Evolutionary conservation across 2,888 invertebrate species (phyloP).

Genomic region (Ichneumoninae sp.): DNA sequence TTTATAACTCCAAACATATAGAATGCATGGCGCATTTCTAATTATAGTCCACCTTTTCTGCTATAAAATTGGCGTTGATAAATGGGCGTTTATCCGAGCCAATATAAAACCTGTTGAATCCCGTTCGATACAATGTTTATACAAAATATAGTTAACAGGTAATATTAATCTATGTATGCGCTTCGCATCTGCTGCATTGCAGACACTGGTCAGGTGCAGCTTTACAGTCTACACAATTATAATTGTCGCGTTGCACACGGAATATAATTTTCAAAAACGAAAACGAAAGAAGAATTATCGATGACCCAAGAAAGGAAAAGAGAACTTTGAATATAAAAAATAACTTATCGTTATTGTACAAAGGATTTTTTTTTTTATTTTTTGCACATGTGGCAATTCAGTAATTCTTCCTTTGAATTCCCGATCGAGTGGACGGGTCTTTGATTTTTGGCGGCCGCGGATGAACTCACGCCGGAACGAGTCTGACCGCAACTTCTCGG

Average conservation of each 20-base stretch:
- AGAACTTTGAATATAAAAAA: too few species aligned
- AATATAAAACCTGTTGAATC: slow-evolving; percentile 74
- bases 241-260: neutral
- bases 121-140: slow-evolving; percentile 74
- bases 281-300: too few species aligned
- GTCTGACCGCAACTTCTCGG: slow-evolving; percentile 74
- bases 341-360: too few species aligned
- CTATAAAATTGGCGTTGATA: slow-evolving; percentile 46
- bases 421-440: slow-evolving; percentile 50
- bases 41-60: neutral
- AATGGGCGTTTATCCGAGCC: slow-evolving; percentile 64
- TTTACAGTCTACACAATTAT: neutral
- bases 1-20: neutral
- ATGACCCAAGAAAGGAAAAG: too few species aligned
- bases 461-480: slow-evolving; percentile 60
- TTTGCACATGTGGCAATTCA: slow-evolving; percentile 12
- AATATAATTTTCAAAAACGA: too few species aligned
- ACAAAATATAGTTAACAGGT: slow-evolving; percentile 80
- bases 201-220: neutral
- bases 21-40: neutral
- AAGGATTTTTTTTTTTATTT: neutral
- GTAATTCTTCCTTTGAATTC: slow-evolving; percentile 38
- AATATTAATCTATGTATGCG: slow-evolving; percentile 69
- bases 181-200: slow-evolving; percentile 13
- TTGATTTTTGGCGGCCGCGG: slow-evolving; percentile 40